Conservation (phyloP, 2,113 vertebrate genomes). For the Coryphaenoides rupestris region DNA sequence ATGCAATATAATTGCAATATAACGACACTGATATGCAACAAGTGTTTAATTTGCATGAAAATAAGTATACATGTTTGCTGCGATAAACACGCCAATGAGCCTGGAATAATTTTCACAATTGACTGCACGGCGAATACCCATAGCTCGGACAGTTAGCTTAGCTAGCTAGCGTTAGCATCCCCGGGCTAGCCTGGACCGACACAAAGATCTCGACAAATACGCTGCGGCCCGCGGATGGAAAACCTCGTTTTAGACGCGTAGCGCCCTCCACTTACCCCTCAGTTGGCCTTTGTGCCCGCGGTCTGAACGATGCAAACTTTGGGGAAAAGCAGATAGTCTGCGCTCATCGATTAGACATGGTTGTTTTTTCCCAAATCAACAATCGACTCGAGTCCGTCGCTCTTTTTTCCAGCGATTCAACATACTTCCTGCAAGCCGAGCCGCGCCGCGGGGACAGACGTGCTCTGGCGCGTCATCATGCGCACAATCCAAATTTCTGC, state of each 20-base stretch:
- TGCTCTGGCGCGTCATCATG: slow-evolving; percentile 44
- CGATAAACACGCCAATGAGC: background rate
- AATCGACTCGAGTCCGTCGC: slow-evolving; percentile 53
- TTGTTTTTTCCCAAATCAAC: slow-evolving; percentile 33
- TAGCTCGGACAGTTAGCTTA: slow-evolving; percentile 39
- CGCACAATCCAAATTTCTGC: slow-evolving; percentile 27
- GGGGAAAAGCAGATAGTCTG: slow-evolving; percentile 17
- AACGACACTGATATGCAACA: slow-evolving; percentile 12
- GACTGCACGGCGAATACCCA: slow-evolving; percentile 5
- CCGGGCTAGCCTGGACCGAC: slow-evolving; percentile 64
- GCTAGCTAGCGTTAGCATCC: slow-evolving; percentile 40
- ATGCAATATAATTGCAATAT: slow-evolving; percentile 15
- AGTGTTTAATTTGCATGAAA: background rate
- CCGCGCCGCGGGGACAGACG: slow-evolving; percentile 36
- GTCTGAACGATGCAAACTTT: slow-evolving; percentile 19
- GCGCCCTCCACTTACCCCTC: slow-evolving; percentile 61
- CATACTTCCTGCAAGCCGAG: slow-evolving; percentile 65
- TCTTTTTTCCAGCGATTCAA: slow-evolving; percentile 49
- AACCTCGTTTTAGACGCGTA: slow-evolving; percentile 38
- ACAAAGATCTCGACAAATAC: slow-evolving; percentile 72
- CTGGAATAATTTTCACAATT: background rate
- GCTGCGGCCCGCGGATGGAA: slow-evolving; percentile 53
- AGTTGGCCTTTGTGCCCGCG: slow-evolving; percentile 38
- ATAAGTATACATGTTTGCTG: background rate
- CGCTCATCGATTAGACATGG: slow-evolving; percentile 52